phyloP scores from a whole-genome alignment of 2,888 invertebrate species.

The Diploptera punctata region DNA sequence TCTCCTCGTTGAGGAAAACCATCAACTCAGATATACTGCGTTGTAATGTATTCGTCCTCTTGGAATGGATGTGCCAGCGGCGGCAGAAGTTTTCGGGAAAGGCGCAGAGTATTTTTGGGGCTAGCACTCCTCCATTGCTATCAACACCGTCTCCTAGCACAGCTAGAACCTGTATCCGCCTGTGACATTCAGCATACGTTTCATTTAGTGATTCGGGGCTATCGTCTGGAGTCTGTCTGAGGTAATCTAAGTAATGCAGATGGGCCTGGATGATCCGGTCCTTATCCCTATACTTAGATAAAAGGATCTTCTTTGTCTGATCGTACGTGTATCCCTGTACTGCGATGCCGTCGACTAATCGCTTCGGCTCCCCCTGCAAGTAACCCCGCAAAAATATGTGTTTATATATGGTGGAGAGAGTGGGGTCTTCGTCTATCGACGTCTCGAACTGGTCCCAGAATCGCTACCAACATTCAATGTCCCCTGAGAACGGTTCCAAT shows the following conservation, averaged over 20 bases:
- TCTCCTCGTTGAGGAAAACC: too few species aligned
- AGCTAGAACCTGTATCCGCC: constrained; percentile 23
- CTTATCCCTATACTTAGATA: neutral
- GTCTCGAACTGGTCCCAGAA: neutral
- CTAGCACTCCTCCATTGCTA: too few species aligned
- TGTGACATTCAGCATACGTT: neutral
- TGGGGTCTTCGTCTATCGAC: neutral
- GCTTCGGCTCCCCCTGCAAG: neutral
- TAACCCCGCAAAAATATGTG: neutral
- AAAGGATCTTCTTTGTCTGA: neutral
- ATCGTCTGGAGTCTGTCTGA: neutral
- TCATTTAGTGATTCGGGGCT: neutral
- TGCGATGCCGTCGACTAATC: neutral
- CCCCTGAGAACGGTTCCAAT: neutral
- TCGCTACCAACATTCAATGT: neutral
- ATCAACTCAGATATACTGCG: too few species aligned
- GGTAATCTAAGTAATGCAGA: neutral
- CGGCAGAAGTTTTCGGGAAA: too few species aligned
- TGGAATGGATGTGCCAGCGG: too few species aligned
- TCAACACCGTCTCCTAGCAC: constrained; percentile 32
- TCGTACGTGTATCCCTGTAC: neutral
- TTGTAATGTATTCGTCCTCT: too few species aligned
- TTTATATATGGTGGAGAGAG: neutral
- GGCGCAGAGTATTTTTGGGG: neutral
- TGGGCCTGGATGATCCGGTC: neutral